phyloP scores from a whole-genome alignment of 2,797 vertebrate genomes.

The Psittacula echo region DNA sequence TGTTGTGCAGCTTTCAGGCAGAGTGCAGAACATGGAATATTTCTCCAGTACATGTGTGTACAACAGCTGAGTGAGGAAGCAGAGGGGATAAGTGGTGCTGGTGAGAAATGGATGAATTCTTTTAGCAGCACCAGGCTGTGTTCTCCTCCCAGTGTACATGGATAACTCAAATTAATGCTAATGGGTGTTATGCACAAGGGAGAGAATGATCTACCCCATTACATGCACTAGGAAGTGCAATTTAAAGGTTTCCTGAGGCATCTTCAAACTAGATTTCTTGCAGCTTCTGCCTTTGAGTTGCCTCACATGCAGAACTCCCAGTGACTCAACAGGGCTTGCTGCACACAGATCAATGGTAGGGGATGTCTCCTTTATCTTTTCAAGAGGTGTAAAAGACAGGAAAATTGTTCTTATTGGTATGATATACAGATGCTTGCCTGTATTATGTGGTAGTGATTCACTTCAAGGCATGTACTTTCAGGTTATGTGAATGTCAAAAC shows the following conservation, averaged over 20 bases:
- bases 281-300: not conserved
- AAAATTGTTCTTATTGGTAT: not conserved
- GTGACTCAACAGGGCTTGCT: not conserved
- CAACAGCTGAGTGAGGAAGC: not conserved
- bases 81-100: not conserved
- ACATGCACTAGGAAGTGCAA: constrained; percentile 10
- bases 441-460: not conserved
- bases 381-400: not conserved
- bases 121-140: not conserved
- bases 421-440: not conserved
- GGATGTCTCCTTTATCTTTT: not conserved
- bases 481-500: not conserved
- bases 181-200: not conserved
- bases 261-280: constrained; percentile 27
- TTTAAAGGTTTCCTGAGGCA: constrained; percentile 54
- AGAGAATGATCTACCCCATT: not conserved
- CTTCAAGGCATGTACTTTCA: not conserved
- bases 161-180: constrained; percentile 9
- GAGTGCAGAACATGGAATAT: not conserved
- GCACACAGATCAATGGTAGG: not conserved
- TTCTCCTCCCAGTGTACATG: not conserved
- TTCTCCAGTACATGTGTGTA: not conserved
- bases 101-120: not conserved
- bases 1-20: not conserved
- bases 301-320: not conserved